Percentiles rank a stretch among this genome's conserved stretches.
These are phyloP conservation scores for Yasuhikotakia modesta DNA, from an alignment of 2,797 vertebrate genomes.

Conservation along the genomic window DNA sequence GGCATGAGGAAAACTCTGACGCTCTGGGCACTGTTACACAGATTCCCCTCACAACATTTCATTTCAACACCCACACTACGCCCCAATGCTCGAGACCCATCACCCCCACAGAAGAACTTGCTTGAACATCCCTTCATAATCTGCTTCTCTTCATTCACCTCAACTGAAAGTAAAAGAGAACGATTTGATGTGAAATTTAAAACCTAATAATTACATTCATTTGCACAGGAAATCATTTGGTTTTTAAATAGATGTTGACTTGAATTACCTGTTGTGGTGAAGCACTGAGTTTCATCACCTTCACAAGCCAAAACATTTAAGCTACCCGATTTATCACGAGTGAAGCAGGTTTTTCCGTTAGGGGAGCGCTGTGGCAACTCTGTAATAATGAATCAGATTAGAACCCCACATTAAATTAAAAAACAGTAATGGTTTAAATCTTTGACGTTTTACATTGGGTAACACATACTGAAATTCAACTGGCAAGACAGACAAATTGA, in stretches of 20 bases:
- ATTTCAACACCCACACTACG: not conserved
- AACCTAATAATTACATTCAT: not conserved
- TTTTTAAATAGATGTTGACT: not conserved
- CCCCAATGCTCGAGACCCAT: too few relatives aligned
- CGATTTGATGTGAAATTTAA: not conserved
- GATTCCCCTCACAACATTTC: constrained; percentile 39
- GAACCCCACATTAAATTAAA: not conserved
- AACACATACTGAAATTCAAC: not conserved
- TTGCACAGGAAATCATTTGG: not conserved
- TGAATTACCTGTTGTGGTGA: constrained; percentile 26
- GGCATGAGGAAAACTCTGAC: not conserved
- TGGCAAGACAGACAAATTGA: not conserved
- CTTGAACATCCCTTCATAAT: constrained; percentile 32
- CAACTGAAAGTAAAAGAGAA: constrained; percentile 2
- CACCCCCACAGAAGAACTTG: not conserved
- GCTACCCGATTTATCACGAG: not conserved
- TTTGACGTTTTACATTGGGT: not conserved
- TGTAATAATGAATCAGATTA: not conserved
- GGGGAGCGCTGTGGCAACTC: not conserved
- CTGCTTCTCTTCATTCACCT: too few relatives aligned
- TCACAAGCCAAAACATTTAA: constrained; percentile 14
- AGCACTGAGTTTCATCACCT: constrained; percentile 34
- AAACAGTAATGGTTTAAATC: not conserved
- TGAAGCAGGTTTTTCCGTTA: constrained; percentile 20
- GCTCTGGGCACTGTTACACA: constrained; percentile 23